Percentiles rank a stretch among this genome's conserved stretches.
These are phyloP conservation scores for Escarpia spicata DNA, from an alignment of 2,888 invertebrate species.

Conservation along the genomic window DNA sequence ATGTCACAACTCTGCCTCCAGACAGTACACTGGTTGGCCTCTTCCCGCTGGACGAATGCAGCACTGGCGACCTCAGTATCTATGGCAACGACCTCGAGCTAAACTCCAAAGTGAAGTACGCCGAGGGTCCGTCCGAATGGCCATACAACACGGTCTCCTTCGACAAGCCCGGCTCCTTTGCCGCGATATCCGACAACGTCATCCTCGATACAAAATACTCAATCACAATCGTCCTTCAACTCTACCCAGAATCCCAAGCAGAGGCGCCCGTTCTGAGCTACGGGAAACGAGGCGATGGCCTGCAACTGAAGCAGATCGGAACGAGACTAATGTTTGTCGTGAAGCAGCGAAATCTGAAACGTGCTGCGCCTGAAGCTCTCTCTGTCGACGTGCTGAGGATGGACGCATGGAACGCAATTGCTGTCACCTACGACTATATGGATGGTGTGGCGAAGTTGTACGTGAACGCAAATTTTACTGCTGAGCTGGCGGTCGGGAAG, in stretches of 20 bases:
- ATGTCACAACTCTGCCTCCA: not conserved
- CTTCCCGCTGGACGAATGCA: constrained; percentile 29
- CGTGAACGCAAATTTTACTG: constrained; percentile 1
- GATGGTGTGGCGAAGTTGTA: constrained; percentile 22
- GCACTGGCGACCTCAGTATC: constrained; percentile 23
- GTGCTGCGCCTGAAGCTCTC: not conserved
- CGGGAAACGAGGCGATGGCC: constrained; percentile 14
- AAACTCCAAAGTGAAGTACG: not conserved
- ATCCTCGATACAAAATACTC: constrained; percentile 32
- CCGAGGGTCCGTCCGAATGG: constrained; percentile 22
- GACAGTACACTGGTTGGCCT: constrained; percentile 30
- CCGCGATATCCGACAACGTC: constrained; percentile 24
- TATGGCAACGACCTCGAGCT: constrained; percentile 22
- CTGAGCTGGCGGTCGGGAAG: not conserved
- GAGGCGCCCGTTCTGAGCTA: not conserved
- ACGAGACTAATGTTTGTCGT: not conserved
- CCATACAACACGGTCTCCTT: constrained; percentile 25
- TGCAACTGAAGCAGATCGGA: constrained; percentile 13
- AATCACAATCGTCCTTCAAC: constrained; percentile 26
- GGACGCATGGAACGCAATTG: constrained; percentile 24
- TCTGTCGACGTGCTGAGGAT: not conserved
- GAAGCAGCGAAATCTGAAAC: not conserved
- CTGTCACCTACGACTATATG: constrained; percentile 26
- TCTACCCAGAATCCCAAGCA: constrained; percentile 22
- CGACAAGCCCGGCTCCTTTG: not conserved